Evolutionary conservation across 2,113 vertebrate species (phyloP), one percentile per base, ranked within the genome.

Genomic region (Lepidothrix coronata): DNA sequence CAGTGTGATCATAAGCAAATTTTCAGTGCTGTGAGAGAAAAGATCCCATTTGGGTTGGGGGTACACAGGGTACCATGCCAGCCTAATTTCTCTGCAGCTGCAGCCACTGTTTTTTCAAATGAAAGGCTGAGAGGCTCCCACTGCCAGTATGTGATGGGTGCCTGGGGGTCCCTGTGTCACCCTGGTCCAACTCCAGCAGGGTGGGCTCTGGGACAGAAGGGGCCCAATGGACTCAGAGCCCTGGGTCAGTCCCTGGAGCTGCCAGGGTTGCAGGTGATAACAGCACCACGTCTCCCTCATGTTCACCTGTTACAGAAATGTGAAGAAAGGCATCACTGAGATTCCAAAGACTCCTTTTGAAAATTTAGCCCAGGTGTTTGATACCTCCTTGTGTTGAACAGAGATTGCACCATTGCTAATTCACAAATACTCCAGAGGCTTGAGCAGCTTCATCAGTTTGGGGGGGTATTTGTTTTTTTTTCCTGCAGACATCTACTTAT

Each of bases 181-280:
- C 0, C 7, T 0, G 3, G 19, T 12, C 12, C 61, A 28, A 2
- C 11, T 28, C 5, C 35, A 8, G n/a, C 24, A 44, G 20, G 12
- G 33, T 33, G 41, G n/a, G 37, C n/a, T 57, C 11, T 1, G 1
- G 17, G 43, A 5, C 12, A 11, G 35, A 25, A 57, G 13, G 52
- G 28, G 43, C 9, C 33, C 57, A 9, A 2, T 3, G 27, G 33
- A 28, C 33, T 54, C 15, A 25, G 7, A 6, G 78, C n/a, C 54
- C n/a, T 62, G 30, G 0, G 8, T 11, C 48, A 41, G 39, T 78
- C 23, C 48, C 33, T n/a, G 12, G 9, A 43, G 4, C 81, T 58
- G 12, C 58, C 8, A 8, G 43, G 18, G n/a, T 48, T 87, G 73
- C 39, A 55, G 5, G 11, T 51, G 10, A 8, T 9, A 33, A 5